A percentile compares a stretch with the other conserved stretches of the same genome.
phyloP scores from a whole-genome alignment of 2,888 invertebrate species.

The Isotomurus palustris region DNA sequence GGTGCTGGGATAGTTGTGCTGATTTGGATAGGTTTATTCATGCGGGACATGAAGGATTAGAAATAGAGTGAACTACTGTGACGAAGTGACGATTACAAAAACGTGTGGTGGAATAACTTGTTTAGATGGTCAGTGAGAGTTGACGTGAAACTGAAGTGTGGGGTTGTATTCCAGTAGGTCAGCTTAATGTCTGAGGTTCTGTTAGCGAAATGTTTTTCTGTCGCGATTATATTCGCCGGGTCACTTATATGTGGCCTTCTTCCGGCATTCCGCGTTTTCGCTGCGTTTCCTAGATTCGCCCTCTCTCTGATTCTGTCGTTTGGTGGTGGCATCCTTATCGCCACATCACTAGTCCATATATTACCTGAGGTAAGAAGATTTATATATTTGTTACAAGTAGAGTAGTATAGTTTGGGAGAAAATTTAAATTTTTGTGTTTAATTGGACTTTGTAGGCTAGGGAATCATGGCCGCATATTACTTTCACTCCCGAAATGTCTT shows the following conservation, averaged over 20 bases:
- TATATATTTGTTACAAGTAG: too few species aligned
- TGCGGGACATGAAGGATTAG: too few species aligned
- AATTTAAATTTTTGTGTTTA: background rate
- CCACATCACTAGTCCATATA: slow-evolving; percentile 73
- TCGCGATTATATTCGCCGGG: slow-evolving; percentile 43
- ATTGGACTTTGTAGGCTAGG: slow-evolving; percentile 29
- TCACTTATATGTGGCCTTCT: slow-evolving; percentile 45
- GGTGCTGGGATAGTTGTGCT: too few species aligned
- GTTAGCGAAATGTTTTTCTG: slow-evolving; percentile 42
- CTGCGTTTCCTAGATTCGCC: slow-evolving; percentile 43
- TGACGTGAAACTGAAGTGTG: too few species aligned
- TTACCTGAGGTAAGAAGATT: slow-evolving; percentile 76
- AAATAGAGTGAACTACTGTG: too few species aligned
- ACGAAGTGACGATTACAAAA: too few species aligned
- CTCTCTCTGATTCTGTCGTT: slow-evolving; percentile 70
- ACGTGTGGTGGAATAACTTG: too few species aligned
- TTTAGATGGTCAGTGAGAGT: too few species aligned
- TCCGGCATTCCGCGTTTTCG: slow-evolving; percentile 44
- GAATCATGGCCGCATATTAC: slow-evolving; percentile 40
- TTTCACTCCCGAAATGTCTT: slow-evolving; percentile 44
- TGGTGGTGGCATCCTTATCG: slow-evolving; percentile 73
- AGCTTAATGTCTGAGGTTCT: slow-evolving; percentile 39
- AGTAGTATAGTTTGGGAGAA: too few species aligned
- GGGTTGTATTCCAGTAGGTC: too few species aligned
- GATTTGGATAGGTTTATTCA: too few species aligned